Evolutionary conservation across 2,888 invertebrate species (phyloP), one percentile per base, ranked within the genome.

Genomic region (Cephus pulcher): DNA sequence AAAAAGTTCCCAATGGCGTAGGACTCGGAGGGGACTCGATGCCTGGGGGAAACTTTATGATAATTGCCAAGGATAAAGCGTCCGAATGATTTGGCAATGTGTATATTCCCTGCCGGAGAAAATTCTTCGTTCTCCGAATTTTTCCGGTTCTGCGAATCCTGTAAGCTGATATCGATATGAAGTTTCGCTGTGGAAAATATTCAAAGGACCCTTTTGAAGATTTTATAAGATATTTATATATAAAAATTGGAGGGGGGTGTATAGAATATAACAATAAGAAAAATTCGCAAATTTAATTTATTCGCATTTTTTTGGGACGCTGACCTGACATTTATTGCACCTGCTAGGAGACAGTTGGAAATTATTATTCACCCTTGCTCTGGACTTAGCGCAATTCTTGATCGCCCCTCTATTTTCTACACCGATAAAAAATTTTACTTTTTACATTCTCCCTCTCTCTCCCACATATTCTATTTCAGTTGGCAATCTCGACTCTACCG

Each of bases 291-390:
- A 80, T 80, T 81, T 78, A 80, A 80, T 83, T 83, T 81, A 75
- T 75, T 70, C 70, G 3, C 32, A 33, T 75, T 74, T 74, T 80
- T 81, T 80, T 74, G 69, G 76, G 73, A 68, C 30, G 69, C 33
- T 79, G 74, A 75, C 69, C 80, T 80, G 87, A 86, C 87, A 82
- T 87, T 87, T 88, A 88, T 87, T 85, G 83, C 87, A 23, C 6
- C 23, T 76, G 78, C 84, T 84, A 84, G 87, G 86, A 88, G 82
- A 84, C 85, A 83, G 83, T 79, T 80, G 76, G 74, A 80, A 82
- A 86, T 87, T 85, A 86, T 87, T 85, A 87, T 85, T 84, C 85
- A 78, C 74, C 76, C 78, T 78, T 76, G 75, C 74, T 79, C 80
- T 23, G 9, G 78, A 84, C 82, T 84, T 83, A 80, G 81, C 76